Conservation (phyloP, 2,113 vertebrate species). For the Puntigrus tetrazona region DNA sequence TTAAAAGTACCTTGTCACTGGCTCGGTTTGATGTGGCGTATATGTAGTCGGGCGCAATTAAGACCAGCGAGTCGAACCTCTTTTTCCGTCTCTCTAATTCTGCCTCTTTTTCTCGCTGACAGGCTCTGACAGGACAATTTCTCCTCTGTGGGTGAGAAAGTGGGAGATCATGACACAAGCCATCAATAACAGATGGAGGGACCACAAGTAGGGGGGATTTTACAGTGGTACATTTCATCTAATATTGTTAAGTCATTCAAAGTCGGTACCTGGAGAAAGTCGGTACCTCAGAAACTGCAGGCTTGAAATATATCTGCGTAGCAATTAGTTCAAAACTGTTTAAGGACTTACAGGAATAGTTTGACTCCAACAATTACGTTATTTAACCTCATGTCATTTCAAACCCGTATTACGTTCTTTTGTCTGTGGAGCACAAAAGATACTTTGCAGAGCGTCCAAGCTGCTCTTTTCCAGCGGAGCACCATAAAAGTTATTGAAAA, state of each 20-base stretch:
- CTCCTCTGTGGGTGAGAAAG: constrained; percentile 37
- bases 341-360: not conserved
- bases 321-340: not conserved
- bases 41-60: constrained; percentile 46
- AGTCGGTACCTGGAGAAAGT: not conserved
- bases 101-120: constrained; percentile 21
- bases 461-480: not conserved
- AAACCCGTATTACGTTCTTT: not conserved
- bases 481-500: not conserved
- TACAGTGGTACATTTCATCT: not conserved
- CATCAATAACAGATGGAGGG: constrained; percentile 1
- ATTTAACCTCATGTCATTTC: not conserved
- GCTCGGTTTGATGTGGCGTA: constrained; percentile 40
- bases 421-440: not conserved
- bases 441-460: not conserved
- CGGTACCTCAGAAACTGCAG: not conserved
- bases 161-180: constrained; percentile 6
- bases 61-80: constrained; percentile 14
- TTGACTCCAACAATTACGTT: not conserved
- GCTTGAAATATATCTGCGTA: not conserved
- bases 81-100: constrained; percentile 19
- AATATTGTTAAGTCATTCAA: constrained; percentile 13
- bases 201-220: not conserved
- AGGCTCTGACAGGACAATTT: constrained; percentile 48
- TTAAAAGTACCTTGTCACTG: constrained; percentile 4